phyloP scores from a whole-genome alignment of 2,113 vertebrate species.

The Scolopax mira region DNA sequence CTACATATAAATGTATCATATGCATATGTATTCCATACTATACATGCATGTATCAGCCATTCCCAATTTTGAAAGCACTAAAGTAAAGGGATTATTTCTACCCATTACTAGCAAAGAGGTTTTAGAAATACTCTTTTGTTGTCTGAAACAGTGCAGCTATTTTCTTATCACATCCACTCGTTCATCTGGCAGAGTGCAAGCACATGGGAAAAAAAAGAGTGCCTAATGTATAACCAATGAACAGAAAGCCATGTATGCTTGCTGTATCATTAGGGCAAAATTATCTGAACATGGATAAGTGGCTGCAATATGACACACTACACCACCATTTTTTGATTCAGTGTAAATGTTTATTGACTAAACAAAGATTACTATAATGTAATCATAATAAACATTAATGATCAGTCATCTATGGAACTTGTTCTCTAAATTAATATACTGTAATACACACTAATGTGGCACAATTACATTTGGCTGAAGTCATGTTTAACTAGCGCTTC shows the following conservation, averaged over 20 bases:
- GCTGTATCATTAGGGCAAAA: neutral
- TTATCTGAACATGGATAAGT: neutral
- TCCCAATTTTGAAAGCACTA: neutral
- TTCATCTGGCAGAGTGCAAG: neutral
- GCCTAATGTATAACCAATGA: neutral
- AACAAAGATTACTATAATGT: conserved; percentile 19
- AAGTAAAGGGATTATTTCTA: neutral
- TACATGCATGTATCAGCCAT: neutral
- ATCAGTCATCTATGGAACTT: conserved; percentile 19
- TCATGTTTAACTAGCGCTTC: conserved; percentile 6
- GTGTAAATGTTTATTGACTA: conserved; percentile 3
- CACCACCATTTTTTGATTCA: neutral
- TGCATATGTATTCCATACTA: no score
- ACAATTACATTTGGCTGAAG: conserved; percentile 27
- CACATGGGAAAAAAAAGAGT: neutral
- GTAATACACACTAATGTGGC: conserved; percentile 11
- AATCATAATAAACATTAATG: conserved; percentile 43
- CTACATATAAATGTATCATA: neutral
- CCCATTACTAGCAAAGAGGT: neutral
- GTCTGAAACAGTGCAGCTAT: neutral
- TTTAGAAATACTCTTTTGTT: neutral
- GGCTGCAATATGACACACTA: neutral
- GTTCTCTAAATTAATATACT: conserved; percentile 30
- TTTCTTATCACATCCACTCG: neutral
- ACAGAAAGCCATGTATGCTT: neutral